A percentile compares a stretch with the other conserved stretches of the same genome.
Conservation (phyloP, 2,797 vertebrate genomes). For the Rhinichthys osculus region DNA sequence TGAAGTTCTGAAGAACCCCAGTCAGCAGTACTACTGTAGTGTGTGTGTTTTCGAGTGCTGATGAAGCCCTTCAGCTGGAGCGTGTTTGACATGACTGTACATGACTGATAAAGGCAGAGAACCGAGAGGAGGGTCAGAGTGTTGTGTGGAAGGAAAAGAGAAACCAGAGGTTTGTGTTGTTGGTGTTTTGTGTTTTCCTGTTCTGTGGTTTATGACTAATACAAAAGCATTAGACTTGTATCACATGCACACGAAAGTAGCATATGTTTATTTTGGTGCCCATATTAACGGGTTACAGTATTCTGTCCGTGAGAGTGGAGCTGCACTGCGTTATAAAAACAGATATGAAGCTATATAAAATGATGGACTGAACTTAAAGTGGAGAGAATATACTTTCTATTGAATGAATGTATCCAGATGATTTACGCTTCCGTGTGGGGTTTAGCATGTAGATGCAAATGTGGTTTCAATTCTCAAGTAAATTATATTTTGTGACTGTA, state of each 20-base stretch:
- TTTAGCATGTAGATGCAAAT: not conserved
- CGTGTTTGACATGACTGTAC: slow-evolving; percentile 19
- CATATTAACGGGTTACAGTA: not conserved
- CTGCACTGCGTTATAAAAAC: not conserved
- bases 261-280: too few species aligned
- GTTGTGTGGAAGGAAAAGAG: not conserved
- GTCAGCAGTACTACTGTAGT: not conserved
- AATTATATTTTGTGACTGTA: not conserved
- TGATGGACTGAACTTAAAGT: not conserved
- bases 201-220: not conserved
- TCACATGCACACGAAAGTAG: not conserved
- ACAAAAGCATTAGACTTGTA: not conserved
- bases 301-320: not conserved
- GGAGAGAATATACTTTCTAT: not conserved
- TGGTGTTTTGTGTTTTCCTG: not conserved
- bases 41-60: not conserved
- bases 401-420: not conserved
- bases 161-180: slow-evolving; percentile 8
- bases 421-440: not conserved
- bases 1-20: not conserved
- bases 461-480: not conserved
- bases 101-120: slow-evolving; percentile 17
- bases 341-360: not conserved
- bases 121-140: not conserved
- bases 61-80: not conserved